Base-by-base conservation (phyloP, 2,113 vertebrate species). In the Larimichthys crocea region DNA sequence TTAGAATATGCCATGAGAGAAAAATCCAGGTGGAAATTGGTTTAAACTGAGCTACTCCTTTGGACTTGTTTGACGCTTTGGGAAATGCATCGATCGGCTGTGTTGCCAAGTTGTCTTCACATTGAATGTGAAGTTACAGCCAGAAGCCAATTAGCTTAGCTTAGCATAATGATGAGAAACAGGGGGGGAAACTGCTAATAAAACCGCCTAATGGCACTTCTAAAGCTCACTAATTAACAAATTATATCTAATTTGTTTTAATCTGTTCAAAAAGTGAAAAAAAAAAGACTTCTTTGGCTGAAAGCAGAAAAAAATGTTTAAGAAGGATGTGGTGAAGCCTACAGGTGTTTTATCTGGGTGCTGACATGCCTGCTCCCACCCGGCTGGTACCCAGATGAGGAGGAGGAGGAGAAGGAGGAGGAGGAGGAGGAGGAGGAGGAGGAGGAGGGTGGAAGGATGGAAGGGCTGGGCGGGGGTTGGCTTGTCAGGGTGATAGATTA, bases 401-500 rank as follows among this genome's bases (percentile, higher is more conserved):
- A 31, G 29, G 44, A 55, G 29, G n/a, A n/a, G n/a, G n/a, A n/a
- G n/a, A n/a, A n/a, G 60, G 49, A 50, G 24, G 24, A 24, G 24
- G 31, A 24, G 24, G 26, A 26, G 0, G 22, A 0, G 20, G 10
- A 53, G 63, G 17, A 1, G 35, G 42, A 11, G 40, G 10, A 15
- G 19, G 57, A 29, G 31, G 31, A 7, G 5, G 31, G 31, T 17
- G 0, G 20, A 7, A 53, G 63, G 44, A 46, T 46, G 44, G 44
- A 46, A 4, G 44, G 44, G 44, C 12, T 46, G 12, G 0, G 44
- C 5, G 57, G 15, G 60, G 31, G 31, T n/a, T 10, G 22, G 59
- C 56, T 80, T 82, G 88, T 86, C 92, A 89, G 35, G 46, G 81
- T 90, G 88, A 93, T 92, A 83, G 89, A 93, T 92, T 86, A 82